Evolutionary conservation across 1,140 invertebrate genomes (phyloP).

Genomic region (Aphaenogaster floridana): DNA sequence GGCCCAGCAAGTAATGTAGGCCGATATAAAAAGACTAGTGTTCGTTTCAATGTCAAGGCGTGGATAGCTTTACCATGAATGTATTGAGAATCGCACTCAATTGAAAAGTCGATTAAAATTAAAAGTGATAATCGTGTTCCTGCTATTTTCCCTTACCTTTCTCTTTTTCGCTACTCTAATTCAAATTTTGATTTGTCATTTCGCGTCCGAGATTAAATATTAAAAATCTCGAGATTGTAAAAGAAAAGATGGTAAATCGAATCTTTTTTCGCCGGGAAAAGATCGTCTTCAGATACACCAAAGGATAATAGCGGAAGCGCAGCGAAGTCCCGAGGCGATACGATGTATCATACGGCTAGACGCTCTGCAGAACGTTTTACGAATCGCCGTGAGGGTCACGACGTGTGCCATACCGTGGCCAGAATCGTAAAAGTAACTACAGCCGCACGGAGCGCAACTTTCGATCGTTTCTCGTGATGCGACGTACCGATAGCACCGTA

Average conservation of each 20-base stretch:
- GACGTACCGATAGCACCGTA: constrained; percentile 48
- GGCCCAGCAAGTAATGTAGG: background rate
- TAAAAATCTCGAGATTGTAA: background rate
- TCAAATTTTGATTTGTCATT: background rate
- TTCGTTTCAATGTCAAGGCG: constrained; percentile 59
- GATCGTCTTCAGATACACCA: background rate
- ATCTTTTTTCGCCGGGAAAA: background rate
- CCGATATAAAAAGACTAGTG: constrained; percentile 14
- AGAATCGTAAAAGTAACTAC: constrained; percentile 31
- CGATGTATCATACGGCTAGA: constrained; percentile 51
- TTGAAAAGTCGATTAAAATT: background rate
- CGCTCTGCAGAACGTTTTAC: constrained; percentile 18
- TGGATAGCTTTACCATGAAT: background rate
- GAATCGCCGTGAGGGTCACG: constrained; percentile 48
- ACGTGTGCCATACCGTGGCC: background rate
- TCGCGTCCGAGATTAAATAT: background rate
- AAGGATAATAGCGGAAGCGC: constrained; percentile 47
- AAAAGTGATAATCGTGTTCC: background rate
- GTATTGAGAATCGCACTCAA: background rate
- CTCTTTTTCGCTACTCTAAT: background rate
- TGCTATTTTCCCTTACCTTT: background rate
- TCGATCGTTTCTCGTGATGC: constrained; percentile 63
- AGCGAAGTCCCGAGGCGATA: constrained; percentile 16
- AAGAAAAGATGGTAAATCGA: background rate
- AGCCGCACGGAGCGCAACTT: constrained; percentile 26